Evolutionary conservation across 2,797 vertebrate species (phyloP), one percentile per base, ranked within the genome.

Genomic region (Parambassis ranga): DNA sequence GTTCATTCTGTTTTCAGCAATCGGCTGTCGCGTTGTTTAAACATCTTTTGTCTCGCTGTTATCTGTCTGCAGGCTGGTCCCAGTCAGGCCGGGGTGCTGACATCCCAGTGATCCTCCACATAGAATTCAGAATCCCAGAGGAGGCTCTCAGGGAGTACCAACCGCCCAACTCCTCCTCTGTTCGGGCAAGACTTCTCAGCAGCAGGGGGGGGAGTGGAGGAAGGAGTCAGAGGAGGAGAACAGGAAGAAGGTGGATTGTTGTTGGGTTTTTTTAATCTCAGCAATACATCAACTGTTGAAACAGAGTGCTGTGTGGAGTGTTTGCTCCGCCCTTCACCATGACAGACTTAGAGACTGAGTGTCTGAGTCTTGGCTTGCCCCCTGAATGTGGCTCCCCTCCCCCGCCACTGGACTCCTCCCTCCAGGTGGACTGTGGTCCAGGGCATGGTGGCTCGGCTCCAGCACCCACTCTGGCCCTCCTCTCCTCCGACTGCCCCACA

Each of bases 271-370:
- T 1, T 1, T n/a, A 31, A 22, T 30, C 19, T 41, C 24, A 16
- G 46, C 5, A 3, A 20, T 47, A 51, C 65, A 41, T 53, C 18
- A 42, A 66, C 42, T 52, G 61, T 32, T 33, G 48, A 35, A 20
- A 4, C 22, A 2, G 61, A 30, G 26, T 0, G 7, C 24, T 72
- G 77, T 43, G 73, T 71, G 71, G 74, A 75, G 77, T 75, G 10
- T 38, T 32, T 42, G 65, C 77, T 26, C 78, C 44, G 23, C 79
- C 70, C 79, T 61, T 72, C 65, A 65, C 69, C 79, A 93, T 93
- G 92, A 89, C 92, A 2, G 91, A 93, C 87, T 74, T 90, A 32
- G 92, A 93, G 81, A 79, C 85, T 0, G 92, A 92, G 57, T 91
- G 91, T 78, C 71, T 92, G 55, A 35, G 87, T 16, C 84, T 91